These are phyloP conservation scores for Chaitophorus viminalis DNA, from an alignment of 2,888 invertebrate genomes.

Conservation along the genomic window DNA sequence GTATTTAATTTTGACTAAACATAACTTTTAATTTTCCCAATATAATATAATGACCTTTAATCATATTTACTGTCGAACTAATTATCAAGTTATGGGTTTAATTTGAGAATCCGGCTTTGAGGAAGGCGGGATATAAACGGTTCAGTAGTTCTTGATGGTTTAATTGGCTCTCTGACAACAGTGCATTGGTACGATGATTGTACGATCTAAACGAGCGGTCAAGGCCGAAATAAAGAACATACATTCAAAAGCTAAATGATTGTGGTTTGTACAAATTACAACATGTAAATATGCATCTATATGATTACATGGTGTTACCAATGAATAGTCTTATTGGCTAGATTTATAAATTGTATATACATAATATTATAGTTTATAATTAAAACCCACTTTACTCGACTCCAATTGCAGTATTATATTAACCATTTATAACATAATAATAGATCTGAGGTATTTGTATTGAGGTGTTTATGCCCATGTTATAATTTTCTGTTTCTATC, in stretches of 20 bases:
- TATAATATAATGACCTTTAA: not conserved
- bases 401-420: not conserved
- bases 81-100: slow-evolving; percentile 7
- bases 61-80: not conserved
- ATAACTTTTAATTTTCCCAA: not conserved
- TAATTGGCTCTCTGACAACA: slow-evolving; percentile 30
- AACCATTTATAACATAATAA: too few species aligned
- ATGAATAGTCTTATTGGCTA: not conserved
- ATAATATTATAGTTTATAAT: not conserved
- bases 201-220: slow-evolving; percentile 35
- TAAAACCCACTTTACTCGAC: not conserved
- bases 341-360: not conserved
- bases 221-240: slow-evolving; percentile 35
- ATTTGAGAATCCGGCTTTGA: slow-evolving; percentile 9
- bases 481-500: too few species aligned
- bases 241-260: not conserved
- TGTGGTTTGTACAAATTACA: not conserved
- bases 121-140: slow-evolving; percentile 2
- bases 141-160: not conserved
- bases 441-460: too few species aligned
- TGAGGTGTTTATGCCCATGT: too few species aligned
- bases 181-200: not conserved
- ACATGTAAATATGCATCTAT: not conserved
- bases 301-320: not conserved
- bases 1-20: not conserved